Conservation (phyloP, 2,888 invertebrate species). For the Vesta saturnalis region DNA sequence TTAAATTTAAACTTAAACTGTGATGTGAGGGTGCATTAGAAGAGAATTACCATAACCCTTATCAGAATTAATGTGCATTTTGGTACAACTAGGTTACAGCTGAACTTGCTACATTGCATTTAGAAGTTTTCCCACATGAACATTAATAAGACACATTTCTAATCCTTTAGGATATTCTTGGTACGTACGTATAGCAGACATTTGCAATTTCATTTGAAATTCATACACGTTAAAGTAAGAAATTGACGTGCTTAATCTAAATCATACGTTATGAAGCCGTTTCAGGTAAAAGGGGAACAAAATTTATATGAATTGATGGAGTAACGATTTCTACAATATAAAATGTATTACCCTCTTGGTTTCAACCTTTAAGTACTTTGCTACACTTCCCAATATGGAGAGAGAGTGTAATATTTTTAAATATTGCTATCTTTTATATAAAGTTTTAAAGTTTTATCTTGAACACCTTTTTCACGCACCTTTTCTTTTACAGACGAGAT, state of each 20-base stretch:
- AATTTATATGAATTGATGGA: too few species aligned
- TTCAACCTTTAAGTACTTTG: too few species aligned
- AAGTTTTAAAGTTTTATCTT: too few species aligned
- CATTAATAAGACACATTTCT: constrained; percentile 15
- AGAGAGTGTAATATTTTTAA: too few species aligned
- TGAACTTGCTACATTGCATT: constrained; percentile 23
- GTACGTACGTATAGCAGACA: neutral
- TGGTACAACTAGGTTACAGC: constrained; percentile 17
- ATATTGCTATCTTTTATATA: too few species aligned
- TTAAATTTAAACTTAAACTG: constrained; percentile 15
- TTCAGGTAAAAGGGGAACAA: too few species aligned
- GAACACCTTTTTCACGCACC: too few species aligned
- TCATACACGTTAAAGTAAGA: neutral
- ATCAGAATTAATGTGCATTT: constrained; percentile 22
- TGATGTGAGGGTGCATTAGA: constrained; percentile 10
- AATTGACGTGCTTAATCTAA: neutral
- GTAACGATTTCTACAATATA: too few species aligned
- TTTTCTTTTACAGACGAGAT: too few species aligned
- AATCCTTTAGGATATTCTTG: neutral
- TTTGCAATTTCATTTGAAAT: neutral
- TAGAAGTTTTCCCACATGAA: constrained; percentile 18
- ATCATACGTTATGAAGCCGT: neutral
- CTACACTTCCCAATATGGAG: too few species aligned
- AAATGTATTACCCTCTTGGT: too few species aligned
- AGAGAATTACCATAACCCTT: constrained; percentile 8